Evolutionary conservation across 2,888 invertebrate species (phyloP).

Genomic region (Clivina fossor): DNA sequence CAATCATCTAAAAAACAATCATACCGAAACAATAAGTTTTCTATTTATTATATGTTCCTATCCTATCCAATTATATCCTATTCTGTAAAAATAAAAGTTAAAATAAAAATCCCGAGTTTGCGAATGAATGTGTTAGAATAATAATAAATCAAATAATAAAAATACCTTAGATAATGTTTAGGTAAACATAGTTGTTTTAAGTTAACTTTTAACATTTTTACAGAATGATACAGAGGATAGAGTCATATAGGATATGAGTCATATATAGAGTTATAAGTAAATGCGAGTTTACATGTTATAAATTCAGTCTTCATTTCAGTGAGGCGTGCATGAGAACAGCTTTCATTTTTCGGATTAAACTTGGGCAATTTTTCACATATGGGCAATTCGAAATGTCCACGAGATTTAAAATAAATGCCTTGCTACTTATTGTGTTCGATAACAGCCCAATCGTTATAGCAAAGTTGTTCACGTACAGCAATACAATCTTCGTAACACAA

Average conservation of each 20-base stretch:
- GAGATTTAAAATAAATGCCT: conserved; percentile 74
- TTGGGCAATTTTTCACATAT: conserved; percentile 80
- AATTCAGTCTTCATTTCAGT: conserved; percentile 79
- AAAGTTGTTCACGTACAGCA: conserved; percentile 87
- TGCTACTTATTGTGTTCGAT: conserved; percentile 84
- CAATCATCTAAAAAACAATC: conserved; percentile 68
- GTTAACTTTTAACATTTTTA: too few relatives aligned
- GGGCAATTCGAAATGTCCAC: conserved; percentile 86
- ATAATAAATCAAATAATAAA: too few relatives aligned
- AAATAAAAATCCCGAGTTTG: neutral
- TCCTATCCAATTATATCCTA: conserved; percentile 6
- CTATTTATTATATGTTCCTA: neutral
- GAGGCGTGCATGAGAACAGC: conserved; percentile 82
- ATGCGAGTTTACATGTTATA: conserved; percentile 83
- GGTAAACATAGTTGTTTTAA: too few relatives aligned
- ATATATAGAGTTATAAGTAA: too few relatives aligned
- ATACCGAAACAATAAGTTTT: too few relatives aligned
- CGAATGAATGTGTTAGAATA: too few relatives aligned
- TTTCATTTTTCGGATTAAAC: conserved; percentile 64
- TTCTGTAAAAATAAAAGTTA: conserved; percentile 15
- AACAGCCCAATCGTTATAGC: conserved; percentile 90
- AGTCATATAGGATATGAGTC: too few relatives aligned
- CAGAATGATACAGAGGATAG: too few relatives aligned
- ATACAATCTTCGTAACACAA: conserved; percentile 92
- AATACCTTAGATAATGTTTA: too few relatives aligned